These are phyloP conservation scores for Orestias chungarensis DNA, from an alignment of 2,797 vertebrate genomes.

Conservation along the genomic window DNA sequence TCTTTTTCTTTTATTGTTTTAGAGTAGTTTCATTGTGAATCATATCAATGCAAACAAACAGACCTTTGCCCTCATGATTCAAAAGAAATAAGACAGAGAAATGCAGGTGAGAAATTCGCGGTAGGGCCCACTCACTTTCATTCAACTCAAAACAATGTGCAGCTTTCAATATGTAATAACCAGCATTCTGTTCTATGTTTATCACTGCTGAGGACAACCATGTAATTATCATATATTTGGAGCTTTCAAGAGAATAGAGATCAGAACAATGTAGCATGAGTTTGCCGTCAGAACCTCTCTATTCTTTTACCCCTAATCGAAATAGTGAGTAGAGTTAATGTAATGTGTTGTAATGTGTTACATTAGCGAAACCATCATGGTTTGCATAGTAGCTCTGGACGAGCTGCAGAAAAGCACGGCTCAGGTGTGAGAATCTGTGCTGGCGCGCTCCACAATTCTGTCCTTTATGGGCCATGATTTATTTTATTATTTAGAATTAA, in stretches of 20 bases:
- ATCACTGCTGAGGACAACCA: too few relatives aligned
- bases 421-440: too few relatives aligned
- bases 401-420: neutral
- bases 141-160: neutral
- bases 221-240: too few relatives aligned
- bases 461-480: too few relatives aligned
- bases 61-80: slow-evolving; percentile 9
- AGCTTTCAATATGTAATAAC: neutral
- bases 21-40: slow-evolving; percentile 24
- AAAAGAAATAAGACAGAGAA: neutral
- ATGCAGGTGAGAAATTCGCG: neutral
- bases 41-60: neutral
- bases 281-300: neutral
- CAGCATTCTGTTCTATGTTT: neutral
- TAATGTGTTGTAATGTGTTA: too few relatives aligned
- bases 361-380: neutral
- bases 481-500: too few relatives aligned
- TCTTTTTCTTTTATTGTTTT: neutral
- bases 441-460: too few relatives aligned
- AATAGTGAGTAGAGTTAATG: neutral
- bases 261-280: neutral
- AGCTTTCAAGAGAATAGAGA: neutral
- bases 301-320: neutral
- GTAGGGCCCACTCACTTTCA: neutral
- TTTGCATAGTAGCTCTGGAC: neutral